Conservation (phyloP, 2,797 vertebrate genomes). For the Xenops minutus region DNA sequence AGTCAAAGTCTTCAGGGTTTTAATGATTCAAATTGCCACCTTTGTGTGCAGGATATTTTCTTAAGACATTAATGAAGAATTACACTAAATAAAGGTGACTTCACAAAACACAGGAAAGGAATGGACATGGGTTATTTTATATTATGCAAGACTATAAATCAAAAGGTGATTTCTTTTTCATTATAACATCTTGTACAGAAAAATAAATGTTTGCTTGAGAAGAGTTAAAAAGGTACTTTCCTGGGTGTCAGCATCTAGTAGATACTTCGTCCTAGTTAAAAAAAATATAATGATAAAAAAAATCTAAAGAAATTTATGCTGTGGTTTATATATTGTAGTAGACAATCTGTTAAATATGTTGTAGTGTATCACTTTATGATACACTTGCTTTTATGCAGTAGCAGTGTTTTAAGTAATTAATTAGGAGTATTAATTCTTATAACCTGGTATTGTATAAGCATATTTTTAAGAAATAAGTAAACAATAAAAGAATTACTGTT, state of each 20-base stretch:
- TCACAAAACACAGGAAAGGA: neutral
- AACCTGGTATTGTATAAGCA: neutral
- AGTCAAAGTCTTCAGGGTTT: neutral
- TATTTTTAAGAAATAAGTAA: neutral
- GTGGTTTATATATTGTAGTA: neutral
- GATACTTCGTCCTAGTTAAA: neutral
- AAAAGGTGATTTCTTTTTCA: neutral
- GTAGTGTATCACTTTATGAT: neutral
- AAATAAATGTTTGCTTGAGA: slow-evolving; percentile 1
- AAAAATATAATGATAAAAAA: neutral
- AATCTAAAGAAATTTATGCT: neutral
- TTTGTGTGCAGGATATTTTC: neutral
- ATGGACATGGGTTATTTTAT: neutral
- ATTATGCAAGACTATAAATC: neutral
- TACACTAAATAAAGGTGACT: neutral
- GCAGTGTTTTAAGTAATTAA: neutral
- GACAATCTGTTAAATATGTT: neutral
- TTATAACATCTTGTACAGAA: neutral
- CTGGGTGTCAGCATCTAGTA: neutral
- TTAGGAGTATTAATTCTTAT: neutral
- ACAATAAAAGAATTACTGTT: neutral
- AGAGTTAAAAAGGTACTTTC: neutral
- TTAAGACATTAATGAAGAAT: neutral
- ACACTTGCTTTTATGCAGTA: neutral
- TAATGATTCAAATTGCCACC: neutral